Conservation (phyloP, 2,888 invertebrate species). For the Phortica okadai region DNA sequence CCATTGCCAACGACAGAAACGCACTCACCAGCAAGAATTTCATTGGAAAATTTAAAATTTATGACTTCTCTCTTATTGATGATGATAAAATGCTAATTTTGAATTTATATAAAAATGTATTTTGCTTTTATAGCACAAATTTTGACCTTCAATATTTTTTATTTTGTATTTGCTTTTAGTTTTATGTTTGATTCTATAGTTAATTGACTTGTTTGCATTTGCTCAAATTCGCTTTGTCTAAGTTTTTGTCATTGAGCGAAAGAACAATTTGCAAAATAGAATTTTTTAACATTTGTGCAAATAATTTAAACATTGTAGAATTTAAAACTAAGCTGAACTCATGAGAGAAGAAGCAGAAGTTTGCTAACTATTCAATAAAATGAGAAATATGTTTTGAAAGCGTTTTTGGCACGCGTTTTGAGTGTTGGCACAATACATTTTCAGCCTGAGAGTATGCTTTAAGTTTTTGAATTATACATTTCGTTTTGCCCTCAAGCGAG, state of each 20-base stretch:
- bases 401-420: background rate
- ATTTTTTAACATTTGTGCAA: background rate
- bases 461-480: background rate
- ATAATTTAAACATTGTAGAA: background rate
- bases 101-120: background rate
- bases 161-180: background rate
- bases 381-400: background rate
- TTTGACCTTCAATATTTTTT: background rate
- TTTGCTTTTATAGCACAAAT: constrained; percentile 2
- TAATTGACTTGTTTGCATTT: background rate
- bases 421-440: background rate
- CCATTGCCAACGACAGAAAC: background rate
- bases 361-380: background rate
- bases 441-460: background rate
- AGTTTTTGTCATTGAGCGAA: background rate
- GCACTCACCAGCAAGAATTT: constrained; percentile 9
- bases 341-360: background rate
- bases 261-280: background rate
- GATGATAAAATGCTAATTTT: background rate
- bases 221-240: background rate
- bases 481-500: background rate
- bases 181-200: background rate
- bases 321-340: background rate
- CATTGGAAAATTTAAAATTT: background rate
- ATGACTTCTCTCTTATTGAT: background rate